Conservation (phyloP, 2,113 vertebrate species). For the Eublepharis macularius region DNA sequence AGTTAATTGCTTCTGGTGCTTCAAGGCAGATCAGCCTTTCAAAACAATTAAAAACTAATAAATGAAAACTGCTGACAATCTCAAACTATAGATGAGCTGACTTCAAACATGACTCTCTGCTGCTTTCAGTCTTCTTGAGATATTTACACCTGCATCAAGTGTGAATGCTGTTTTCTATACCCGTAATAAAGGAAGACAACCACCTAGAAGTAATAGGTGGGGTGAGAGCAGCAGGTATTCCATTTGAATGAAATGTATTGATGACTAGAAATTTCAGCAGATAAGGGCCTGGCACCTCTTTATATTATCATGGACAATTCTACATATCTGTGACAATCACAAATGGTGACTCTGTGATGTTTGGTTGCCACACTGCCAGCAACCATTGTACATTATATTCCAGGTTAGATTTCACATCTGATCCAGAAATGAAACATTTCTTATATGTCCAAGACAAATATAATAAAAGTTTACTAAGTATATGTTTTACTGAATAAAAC, state of each 20-base stretch:
- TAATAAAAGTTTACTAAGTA: not conserved
- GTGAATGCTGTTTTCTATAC: not conserved
- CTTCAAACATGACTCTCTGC: not conserved
- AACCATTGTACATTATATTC: not conserved
- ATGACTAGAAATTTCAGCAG: not conserved
- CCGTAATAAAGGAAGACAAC: not conserved
- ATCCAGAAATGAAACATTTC: not conserved
- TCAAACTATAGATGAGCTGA: not conserved
- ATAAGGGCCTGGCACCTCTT: not conserved
- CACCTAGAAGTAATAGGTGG: not conserved
- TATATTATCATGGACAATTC: not conserved
- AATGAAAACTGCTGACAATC: conserved; percentile 22
- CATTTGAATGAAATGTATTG: not conserved
- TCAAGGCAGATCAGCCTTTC: conserved; percentile 42
- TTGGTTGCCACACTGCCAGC: not conserved
- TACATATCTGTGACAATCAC: not conserved
- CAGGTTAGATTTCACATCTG: not conserved
- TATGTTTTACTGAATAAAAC: not conserved
- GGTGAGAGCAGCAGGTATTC: not conserved
- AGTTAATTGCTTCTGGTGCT: conserved; percentile 49
- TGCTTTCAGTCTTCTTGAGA: not conserved
- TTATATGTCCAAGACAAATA: not conserved
- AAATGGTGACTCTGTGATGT: not conserved
- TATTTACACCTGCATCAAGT: not conserved
- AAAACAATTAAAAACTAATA: conserved; percentile 37